Percentiles rank a stretch among this genome's conserved stretches.
Evolutionary conservation across 92 coral and sea anemone genomes (phyloP).

Genomic region (Umimayanthus kanabou): DNA sequence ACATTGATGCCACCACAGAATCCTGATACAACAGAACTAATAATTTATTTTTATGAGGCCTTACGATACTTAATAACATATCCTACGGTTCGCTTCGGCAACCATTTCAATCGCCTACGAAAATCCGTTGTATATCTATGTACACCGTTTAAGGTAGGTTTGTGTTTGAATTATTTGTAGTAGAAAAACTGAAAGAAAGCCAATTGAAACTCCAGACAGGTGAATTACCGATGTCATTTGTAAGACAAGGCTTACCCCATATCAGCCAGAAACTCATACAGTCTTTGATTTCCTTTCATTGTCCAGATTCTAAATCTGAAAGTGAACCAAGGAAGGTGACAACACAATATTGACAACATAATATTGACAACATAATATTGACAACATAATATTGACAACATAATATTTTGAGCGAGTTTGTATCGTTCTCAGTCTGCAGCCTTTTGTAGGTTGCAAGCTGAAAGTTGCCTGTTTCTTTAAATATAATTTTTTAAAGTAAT

Average conservation of each 20-base stretch:
- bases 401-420: too few relatives aligned
- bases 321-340: not conserved
- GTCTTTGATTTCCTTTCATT: constrained; percentile 84
- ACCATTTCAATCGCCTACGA: not conserved
- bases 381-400: too few relatives aligned
- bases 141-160: not conserved
- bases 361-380: too few relatives aligned
- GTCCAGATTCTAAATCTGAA: constrained; percentile 97
- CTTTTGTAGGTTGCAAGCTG: too few relatives aligned
- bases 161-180: not conserved
- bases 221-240: not conserved
- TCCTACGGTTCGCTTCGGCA: not conserved
- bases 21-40: not conserved
- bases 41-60: not conserved
- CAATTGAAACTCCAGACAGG: not conserved
- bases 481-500: too few relatives aligned
- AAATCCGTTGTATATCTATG: not conserved
- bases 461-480: too few relatives aligned
- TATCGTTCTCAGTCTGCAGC: too few relatives aligned
- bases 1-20: too few relatives aligned
- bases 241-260: constrained; percentile 72
- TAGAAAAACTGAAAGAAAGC: too few relatives aligned
- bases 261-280: constrained; percentile 91
- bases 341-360: too few relatives aligned
- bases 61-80: too few relatives aligned